phyloP scores from a whole-genome alignment of 2,888 invertebrate genomes.

The Sepioteuthis lessoniana region DNA sequence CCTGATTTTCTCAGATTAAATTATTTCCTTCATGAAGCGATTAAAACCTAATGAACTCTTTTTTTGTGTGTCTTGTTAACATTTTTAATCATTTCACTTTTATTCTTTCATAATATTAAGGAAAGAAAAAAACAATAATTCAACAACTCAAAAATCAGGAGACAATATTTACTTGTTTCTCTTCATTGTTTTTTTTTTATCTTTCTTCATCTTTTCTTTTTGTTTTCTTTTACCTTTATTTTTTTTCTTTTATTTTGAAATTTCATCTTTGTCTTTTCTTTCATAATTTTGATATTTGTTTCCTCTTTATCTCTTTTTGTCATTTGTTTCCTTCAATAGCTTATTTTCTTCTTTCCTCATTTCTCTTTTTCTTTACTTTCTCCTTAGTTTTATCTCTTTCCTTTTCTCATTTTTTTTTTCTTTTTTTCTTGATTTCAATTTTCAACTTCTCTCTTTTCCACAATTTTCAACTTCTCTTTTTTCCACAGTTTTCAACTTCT shows the following conservation, averaged over 20 bases:
- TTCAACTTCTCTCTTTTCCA: neutral
- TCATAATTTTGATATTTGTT: neutral
- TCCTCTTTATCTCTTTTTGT: neutral
- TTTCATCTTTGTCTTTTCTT: neutral
- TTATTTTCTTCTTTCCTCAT: neutral
- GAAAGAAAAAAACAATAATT: neutral
- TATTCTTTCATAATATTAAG: neutral
- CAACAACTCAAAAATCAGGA: neutral
- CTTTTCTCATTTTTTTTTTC: neutral
- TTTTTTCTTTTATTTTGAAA: no score
- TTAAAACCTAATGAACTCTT: slow-evolving; percentile 33
- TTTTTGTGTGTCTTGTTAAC: neutral
- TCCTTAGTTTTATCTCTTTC: neutral
- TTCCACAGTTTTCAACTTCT: neutral
- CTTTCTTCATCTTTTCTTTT: neutral
- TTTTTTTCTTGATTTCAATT: neutral
- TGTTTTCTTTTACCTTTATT: no score
- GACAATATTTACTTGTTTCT: neutral
- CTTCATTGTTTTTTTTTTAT: neutral
- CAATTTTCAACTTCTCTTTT: neutral
- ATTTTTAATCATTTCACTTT: neutral
- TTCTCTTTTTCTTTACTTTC: neutral
- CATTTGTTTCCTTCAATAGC: neutral
- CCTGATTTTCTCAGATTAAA: neutral
- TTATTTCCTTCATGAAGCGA: slow-evolving; percentile 33